Conservation (phyloP, 1,140 invertebrate species). For the Metaphire vulgaris region DNA sequence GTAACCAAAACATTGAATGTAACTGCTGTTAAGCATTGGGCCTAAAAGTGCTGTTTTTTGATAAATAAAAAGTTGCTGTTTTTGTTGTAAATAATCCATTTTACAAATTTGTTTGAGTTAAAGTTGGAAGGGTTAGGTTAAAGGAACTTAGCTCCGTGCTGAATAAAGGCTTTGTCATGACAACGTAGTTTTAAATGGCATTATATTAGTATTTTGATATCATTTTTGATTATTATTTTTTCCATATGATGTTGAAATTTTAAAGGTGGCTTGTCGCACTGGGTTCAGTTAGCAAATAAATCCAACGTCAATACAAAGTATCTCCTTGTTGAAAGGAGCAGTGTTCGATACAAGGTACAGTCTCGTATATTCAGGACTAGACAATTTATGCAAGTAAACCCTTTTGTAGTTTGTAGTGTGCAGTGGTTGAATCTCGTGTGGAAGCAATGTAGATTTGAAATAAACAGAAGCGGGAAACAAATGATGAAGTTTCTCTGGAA, state of each 20-base stretch:
- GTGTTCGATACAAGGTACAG: constrained; percentile 66
- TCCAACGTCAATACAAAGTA: constrained; percentile 55
- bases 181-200: neutral
- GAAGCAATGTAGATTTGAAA: neutral
- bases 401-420: neutral
- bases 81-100: neutral
- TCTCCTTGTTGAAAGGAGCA: constrained; percentile 68
- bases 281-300: constrained; percentile 60
- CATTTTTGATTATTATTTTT: constrained; percentile 28
- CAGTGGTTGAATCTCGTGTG: neutral
- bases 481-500: neutral
- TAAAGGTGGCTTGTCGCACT: constrained; percentile 66
- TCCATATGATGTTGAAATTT: constrained; percentile 12
- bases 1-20: no score
- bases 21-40: no score
- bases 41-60: no score
- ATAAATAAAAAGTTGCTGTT: no score
- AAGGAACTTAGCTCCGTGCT: no score
- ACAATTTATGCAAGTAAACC: neutral
- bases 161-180: no score
- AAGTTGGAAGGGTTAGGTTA: neutral
- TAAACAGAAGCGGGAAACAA: neutral
- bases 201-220: neutral
- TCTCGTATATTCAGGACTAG: neutral
- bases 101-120: neutral